Evolutionary conservation across 92 coral and sea anemone genomes (phyloP), one percentile per base, ranked within the genome.

Genomic region (Desmophyllum pertusum): DNA sequence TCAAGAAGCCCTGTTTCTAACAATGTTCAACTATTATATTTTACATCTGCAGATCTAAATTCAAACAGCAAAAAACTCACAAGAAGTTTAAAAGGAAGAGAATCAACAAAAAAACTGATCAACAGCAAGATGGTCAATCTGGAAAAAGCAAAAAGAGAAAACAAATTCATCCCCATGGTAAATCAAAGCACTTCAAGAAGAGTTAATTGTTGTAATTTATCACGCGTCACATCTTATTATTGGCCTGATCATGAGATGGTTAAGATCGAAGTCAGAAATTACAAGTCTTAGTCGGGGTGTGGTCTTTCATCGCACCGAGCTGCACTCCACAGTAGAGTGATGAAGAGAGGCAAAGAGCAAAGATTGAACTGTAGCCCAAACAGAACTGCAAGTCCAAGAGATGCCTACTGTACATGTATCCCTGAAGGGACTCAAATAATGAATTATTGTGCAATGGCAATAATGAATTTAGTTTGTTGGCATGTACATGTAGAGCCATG

Each of bases 111-210:
- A 67, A 42, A 80, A 68, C 25, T 48, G 66, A 29, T 23, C 66
- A 37, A 4, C 66, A 80, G n/a, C 71, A 82, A 42, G 70, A 72
- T 19, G 72, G 45, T 15, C 78, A 13, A 30, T 4, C 79, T 55
- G 86, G 86, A 42, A 82, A 82, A 82, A 38, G 35, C 53, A 82
- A 33, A 59, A 82, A 82, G 72, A 53, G 79, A 33, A 82, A 82
- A 31, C 68, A 71, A 9, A 4, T n/a, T 82, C 86, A 82, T 53
- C 31, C 70, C 21, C 86, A 82, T 70, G 79, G 79, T 23, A 82
- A 72, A 82, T 71, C 79, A 18, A 82, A 82, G 84, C 84, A 39
- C 37, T 70, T 70, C 61, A 85, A 78, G 40, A 83, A 64, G 83
- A 68, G 78, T 68, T 78, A 8, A 59, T 14, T 14, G 18, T 4